These are phyloP conservation scores for Lepetodrilus schrolli DNA, from an alignment of 2,888 invertebrate species.

Conservation along the genomic window DNA sequence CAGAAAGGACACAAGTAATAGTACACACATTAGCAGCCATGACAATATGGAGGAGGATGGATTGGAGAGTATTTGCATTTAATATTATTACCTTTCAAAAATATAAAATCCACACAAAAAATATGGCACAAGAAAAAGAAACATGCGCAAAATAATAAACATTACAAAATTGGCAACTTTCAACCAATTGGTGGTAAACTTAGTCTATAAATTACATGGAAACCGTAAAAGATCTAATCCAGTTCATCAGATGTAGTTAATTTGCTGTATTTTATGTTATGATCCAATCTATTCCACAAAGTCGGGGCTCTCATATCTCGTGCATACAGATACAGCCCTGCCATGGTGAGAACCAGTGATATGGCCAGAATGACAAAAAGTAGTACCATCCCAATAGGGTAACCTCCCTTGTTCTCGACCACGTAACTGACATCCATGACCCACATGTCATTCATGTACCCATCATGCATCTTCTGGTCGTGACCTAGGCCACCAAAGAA, in stretches of 20 bases:
- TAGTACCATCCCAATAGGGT: slow-evolving; percentile 26
- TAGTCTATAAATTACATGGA: too few species aligned
- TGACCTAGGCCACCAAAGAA: slow-evolving; percentile 62
- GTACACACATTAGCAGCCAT: too few species aligned
- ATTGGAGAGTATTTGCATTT: too few species aligned
- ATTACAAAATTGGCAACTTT: too few species aligned
- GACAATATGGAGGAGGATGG: too few species aligned
- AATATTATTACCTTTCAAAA: too few species aligned
- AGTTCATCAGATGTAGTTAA: slow-evolving; percentile 28
- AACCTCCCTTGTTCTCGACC: slow-evolving; percentile 25
- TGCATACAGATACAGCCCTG: slow-evolving; percentile 31
- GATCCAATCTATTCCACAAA: slow-evolving; percentile 12
- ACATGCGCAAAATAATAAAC: too few species aligned
- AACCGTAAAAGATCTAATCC: background rate
- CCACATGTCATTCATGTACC: slow-evolving; percentile 62
- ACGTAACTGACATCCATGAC: slow-evolving; percentile 48
- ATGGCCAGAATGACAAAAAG: slow-evolving; percentile 35
- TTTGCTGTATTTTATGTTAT: slow-evolving; percentile 31
- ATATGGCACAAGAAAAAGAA: too few species aligned
- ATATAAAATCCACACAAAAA: too few species aligned
- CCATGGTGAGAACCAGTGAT: slow-evolving; percentile 30
- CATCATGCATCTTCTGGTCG: slow-evolving; percentile 51
- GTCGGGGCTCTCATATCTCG: slow-evolving; percentile 26
- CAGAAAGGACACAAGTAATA: too few species aligned
- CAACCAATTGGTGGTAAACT: too few species aligned